Base-by-base conservation (phyloP, 2,797 vertebrate species). In the Chloroceryle amazona region DNA sequence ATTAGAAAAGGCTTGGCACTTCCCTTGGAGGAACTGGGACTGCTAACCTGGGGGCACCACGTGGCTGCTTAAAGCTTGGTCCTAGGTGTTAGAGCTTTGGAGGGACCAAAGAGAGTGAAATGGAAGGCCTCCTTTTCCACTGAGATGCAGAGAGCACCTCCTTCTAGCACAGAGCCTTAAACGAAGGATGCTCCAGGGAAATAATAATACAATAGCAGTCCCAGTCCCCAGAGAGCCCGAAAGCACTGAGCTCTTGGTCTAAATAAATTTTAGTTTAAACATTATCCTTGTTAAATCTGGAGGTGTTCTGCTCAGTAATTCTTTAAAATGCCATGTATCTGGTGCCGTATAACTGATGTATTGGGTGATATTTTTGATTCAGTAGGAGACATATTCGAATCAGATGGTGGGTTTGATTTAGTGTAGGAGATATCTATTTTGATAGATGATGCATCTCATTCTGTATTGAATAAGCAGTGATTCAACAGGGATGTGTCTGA, bases 371-470 rank as follows among this genome's bases (percentile, higher is more conserved):
- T 96, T 97, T 98, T 97, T 98, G 96, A 98, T 97, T 97, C 96
- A 97, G 94, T 93, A 52, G 68, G 60, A 97, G 87, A 83, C 49
- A 63, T 54, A 67, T 96, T 97, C 92, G 86, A 97, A 96, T 98
- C 95, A 97, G 88, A 97, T 94, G 86, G 86, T 93, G 68, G 72
- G 72, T 93, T 93, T 98, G 98, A 98, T 98, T 98, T 98, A 98
- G 93, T 98, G 90, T 78, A 73, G 85, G 80, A 97, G 68, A 81
- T 96, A 96, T 93, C 83, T 96, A 35, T 96, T 97, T 97, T 98
- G 97, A 98, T 97, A 97, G 96, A 98, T 97, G 96, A 95, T 98
- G 75, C 82, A 97, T 97, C 95, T 98, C 96, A 86, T 97, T 96
- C 94, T 96, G 68, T 96, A 96, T 94, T 98, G 96, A 97, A 94